Conservation (phyloP, 2,797 vertebrate species). For the Rhabdomys pumilio region DNA sequence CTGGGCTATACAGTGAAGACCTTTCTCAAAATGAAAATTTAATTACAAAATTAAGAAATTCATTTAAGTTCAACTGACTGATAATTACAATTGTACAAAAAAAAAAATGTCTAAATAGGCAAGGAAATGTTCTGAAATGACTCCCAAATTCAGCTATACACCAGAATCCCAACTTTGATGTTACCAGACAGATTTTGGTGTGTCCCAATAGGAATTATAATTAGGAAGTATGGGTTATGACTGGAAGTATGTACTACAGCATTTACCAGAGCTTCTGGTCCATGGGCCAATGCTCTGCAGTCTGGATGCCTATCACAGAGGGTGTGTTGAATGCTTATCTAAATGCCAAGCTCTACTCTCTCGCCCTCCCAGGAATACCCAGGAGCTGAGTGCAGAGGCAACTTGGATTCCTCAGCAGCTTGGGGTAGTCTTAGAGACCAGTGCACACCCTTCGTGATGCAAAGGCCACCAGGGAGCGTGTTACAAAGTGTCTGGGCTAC, state of each 20-base stretch:
- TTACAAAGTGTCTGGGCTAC: neutral
- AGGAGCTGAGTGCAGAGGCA: neutral
- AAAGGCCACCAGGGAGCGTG: neutral
- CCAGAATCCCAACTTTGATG: neutral
- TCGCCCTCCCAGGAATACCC: neutral
- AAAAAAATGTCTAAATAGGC: neutral
- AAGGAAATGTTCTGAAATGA: constrained; percentile 33
- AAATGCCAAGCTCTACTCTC: neutral
- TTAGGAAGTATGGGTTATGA: too few relatives aligned
- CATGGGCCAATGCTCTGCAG: neutral
- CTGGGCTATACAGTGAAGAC: neutral
- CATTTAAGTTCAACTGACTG: neutral
- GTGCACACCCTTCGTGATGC: neutral
- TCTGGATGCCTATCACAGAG: neutral
- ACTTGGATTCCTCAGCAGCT: neutral
- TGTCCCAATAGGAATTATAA: neutral
- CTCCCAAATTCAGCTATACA: neutral
- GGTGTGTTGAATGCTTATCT: neutral
- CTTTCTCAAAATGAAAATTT: neutral
- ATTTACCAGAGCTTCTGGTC: neutral
- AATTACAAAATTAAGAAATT: constrained; percentile 48
- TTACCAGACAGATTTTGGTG: neutral
- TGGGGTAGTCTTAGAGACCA: neutral
- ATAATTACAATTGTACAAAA: neutral
- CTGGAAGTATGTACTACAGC: neutral